These are phyloP conservation scores for Nasalis larvatus DNA, from an alignment of 2,113 vertebrate genomes.

Conservation along the genomic window DNA sequence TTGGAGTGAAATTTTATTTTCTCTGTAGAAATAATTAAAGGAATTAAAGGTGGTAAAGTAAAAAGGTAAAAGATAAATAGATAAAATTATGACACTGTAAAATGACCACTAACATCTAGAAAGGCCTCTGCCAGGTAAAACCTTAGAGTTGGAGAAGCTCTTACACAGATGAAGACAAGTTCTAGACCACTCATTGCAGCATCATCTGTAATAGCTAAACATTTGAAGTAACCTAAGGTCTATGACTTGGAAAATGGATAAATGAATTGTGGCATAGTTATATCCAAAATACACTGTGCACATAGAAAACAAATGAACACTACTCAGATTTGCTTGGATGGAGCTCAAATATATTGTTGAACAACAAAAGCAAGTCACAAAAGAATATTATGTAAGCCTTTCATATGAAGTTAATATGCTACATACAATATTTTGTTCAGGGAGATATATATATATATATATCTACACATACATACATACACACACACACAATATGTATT, in stretches of 20 bases:
- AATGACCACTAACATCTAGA: background rate
- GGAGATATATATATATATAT: background rate
- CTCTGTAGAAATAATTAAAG: background rate
- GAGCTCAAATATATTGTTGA: background rate
- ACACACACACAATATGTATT: background rate
- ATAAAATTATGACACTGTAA: background rate
- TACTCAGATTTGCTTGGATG: background rate
- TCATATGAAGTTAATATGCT: background rate
- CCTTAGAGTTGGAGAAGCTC: background rate
- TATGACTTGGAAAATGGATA: background rate
- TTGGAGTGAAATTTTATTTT: slow-evolving; percentile 7
- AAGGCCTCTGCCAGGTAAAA: background rate
- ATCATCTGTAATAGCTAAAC: background rate
- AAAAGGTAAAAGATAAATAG: background rate
- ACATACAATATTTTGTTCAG: background rate
- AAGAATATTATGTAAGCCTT: background rate
- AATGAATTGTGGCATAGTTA: background rate
- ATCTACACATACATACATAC: too few species aligned
- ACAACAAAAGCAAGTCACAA: background rate
- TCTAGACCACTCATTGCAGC: background rate
- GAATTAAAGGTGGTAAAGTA: background rate
- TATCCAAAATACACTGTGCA: background rate
- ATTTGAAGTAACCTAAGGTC: background rate
- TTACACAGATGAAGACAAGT: background rate
- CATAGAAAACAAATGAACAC: background rate